phyloP scores from a whole-genome alignment of 1,140 invertebrate species.

The Cotesia glomerata region DNA sequence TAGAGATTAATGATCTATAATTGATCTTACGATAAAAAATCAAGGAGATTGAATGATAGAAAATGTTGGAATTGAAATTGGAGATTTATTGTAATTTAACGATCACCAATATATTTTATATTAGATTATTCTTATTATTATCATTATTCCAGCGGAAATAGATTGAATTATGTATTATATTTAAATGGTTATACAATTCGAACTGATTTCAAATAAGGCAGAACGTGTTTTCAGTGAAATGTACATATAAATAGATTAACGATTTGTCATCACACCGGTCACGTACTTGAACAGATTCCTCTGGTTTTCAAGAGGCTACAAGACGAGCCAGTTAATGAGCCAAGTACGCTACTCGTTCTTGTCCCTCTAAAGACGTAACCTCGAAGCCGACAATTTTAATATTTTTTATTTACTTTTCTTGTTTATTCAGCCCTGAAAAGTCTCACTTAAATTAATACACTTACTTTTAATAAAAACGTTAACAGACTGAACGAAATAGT shows the following conservation, averaged over 20 bases:
- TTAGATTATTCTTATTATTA: no score
- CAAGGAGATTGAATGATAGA: no score
- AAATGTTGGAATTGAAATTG: no score
- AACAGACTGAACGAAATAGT: no score
- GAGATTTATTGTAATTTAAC: no score
- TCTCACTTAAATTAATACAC: neutral
- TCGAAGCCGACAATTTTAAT: neutral
- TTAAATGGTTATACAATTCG: neutral
- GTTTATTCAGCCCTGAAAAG: constrained; percentile 4
- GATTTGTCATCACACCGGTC: neutral
- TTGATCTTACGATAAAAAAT: no score
- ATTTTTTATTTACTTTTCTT: neutral
- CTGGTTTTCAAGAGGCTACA: neutral
- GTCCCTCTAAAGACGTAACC: neutral
- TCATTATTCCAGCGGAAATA: neutral
- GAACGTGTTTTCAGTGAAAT: neutral
- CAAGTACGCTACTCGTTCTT: constrained; percentile 1
- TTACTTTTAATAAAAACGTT: no score
- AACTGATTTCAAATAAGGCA: neutral
- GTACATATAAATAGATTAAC: neutral
- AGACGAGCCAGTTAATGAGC: neutral
- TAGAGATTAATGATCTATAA: no score
- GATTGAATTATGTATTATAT: neutral
- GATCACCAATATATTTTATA: no score
- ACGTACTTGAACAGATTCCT: constrained; percentile 5